Base-by-base conservation (phyloP, 2,797 vertebrate species). In the Oreochromis mossambicus region DNA sequence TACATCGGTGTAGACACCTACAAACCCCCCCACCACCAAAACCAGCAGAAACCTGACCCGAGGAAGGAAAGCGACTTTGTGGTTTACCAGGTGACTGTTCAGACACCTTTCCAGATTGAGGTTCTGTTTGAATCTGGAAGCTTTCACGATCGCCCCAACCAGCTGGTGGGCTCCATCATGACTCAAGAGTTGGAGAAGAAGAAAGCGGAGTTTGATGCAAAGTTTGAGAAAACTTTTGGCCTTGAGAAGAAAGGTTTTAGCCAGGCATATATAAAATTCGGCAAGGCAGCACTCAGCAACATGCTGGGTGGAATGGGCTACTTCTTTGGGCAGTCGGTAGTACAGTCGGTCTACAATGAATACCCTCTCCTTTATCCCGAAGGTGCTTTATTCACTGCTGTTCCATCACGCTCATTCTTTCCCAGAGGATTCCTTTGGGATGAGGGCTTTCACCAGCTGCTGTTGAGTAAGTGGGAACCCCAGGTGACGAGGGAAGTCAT, bases 401-500 rank as follows among this genome's bases (percentile, higher is more conserved):
- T 99, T 13, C 98, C 98, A 0, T 99, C 98, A 0, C 97, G 98
- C 34, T 99, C 98, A 6, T 99, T 99, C 93, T 99, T 99, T 84
- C 98, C 98, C 0, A 95, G 98, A 1, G 98, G 98, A 15, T 99
- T 99, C 91, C 97, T 99, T 24, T 99, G 98, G 98, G 98, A 99
- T 0, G 98, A 99, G 80, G 98, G 98, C 46, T 99, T 99, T 90
- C 98, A 99, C 90, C 98, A 99, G 90, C 94, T 99, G 55, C 93
- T 99, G 63, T 90, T 99, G 68, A 96, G 93, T 55, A 97, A 97
- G 84, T 99, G 98, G 98, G 97, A 98, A 79, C 95, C 97, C 0
- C 93, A 92, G 8, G 94, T 99, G 79, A 97, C 97, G 5, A 95
- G 93, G 2, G 98, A 99, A 70, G 95, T 94, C 4, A 78, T 98